Percentiles rank a stretch among this genome's conserved stretches.
These are phyloP conservation scores for Decapterus maruadsi DNA, from an alignment of 2,797 vertebrate genomes.

Conservation along the genomic window DNA sequence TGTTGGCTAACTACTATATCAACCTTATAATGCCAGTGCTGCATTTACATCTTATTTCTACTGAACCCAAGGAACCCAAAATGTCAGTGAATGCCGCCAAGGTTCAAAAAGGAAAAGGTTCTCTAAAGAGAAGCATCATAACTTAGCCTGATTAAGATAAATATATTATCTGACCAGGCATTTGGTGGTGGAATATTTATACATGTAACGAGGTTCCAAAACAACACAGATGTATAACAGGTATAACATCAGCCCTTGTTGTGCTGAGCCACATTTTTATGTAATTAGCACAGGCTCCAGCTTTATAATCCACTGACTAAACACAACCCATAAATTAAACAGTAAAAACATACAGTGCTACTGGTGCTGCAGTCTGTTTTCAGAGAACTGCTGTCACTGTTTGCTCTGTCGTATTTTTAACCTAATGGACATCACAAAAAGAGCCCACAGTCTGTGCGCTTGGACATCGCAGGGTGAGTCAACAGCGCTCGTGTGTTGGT, in stretches of 20 bases:
- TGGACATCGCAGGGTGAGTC: slow-evolving; percentile 56
- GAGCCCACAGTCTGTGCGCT: slow-evolving; percentile 48
- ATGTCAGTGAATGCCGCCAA: neutral
- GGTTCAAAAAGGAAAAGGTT: neutral
- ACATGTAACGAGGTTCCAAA: neutral
- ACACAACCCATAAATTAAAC: neutral
- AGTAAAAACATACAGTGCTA: neutral
- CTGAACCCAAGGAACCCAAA: neutral
- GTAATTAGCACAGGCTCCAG: neutral
- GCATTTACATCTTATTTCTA: neutral
- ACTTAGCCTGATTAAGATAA: too few relatives aligned
- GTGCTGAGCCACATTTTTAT: neutral
- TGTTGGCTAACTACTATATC: neutral
- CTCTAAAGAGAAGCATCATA: neutral
- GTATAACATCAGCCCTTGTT: neutral
- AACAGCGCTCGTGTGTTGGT: slow-evolving; percentile 58
- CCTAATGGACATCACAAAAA: slow-evolving; percentile 38
- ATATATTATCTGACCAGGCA: neutral
- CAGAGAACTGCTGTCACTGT: slow-evolving; percentile 45
- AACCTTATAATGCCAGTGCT: neutral
- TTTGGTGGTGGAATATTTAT: neutral
- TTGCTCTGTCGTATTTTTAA: slow-evolving; percentile 54
- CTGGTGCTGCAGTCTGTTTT: slow-evolving; percentile 19
- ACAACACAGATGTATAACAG: neutral
- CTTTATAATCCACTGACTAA: neutral